Percentiles rank a stretch among this genome's conserved stretches.
Evolutionary conservation across 1,140 invertebrate species (phyloP).

Genomic region (Zaprionus lachaisei): DNA sequence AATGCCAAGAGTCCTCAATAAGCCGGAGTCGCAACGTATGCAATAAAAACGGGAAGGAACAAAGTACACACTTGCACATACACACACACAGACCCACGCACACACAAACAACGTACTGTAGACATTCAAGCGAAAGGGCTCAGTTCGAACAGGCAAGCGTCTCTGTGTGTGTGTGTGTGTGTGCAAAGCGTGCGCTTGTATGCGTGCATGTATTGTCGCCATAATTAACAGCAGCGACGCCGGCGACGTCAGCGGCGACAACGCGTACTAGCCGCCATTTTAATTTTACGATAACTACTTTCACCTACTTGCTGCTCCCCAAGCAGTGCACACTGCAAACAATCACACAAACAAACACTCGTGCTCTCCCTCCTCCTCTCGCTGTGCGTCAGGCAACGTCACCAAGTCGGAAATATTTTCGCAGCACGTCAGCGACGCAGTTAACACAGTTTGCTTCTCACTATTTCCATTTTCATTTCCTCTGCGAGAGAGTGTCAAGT

Average conservation of each 20-base stretch:
- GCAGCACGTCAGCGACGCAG: constrained; percentile 45
- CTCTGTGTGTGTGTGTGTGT: constrained; percentile 1
- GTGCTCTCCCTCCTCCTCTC: not conserved
- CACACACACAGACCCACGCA: constrained; percentile 11
- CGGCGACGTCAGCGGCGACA: constrained; percentile 56
- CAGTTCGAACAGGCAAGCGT: not conserved
- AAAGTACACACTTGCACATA: constrained; percentile 14
- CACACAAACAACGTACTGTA: constrained; percentile 10
- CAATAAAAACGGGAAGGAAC: constrained; percentile 62
- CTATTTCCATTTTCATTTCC: constrained; percentile 36
- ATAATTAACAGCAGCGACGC: constrained; percentile 72
- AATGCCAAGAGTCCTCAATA: constrained; percentile 70
- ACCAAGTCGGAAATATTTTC: constrained; percentile 29
- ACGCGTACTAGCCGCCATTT: constrained; percentile 81
- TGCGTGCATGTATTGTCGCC: constrained; percentile 73
- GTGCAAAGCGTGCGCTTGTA: constrained; percentile 33
- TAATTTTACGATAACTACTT: constrained; percentile 80
- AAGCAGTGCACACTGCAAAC: constrained; percentile 22
- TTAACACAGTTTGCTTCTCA: constrained; percentile 27
- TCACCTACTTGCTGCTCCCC: constrained; percentile 71
- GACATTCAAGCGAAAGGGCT: constrained; percentile 42
- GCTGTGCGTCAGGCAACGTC: constrained; percentile 43
- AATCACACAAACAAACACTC: constrained; percentile 11
- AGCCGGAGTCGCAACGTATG: constrained; percentile 60
- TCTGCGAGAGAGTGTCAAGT: constrained; percentile 25